A percentile compares a stretch with the other conserved stretches of the same genome.
Evolutionary conservation across 2,888 invertebrate genomes (phyloP).

Genomic region (Melanostoma mellinum): DNA sequence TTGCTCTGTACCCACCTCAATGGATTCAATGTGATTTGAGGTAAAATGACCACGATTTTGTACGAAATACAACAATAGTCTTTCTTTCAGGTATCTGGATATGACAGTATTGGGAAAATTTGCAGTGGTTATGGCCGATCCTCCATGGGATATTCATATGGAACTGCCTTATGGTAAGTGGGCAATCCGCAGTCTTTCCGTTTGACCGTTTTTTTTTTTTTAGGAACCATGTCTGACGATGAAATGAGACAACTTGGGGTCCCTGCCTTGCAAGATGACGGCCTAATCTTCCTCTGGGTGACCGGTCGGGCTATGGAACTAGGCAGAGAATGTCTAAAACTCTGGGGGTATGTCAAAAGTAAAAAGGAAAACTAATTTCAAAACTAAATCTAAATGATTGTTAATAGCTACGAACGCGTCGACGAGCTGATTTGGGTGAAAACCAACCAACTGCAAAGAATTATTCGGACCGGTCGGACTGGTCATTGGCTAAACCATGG

Average conservation of each 20-base stretch:
- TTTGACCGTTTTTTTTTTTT: constrained; percentile 1
- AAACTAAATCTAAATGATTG: neutral
- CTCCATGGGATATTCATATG: constrained; percentile 99
- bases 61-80: neutral
- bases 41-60: constrained; percentile 83
- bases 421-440: constrained; percentile 99
- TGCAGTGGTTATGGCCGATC: constrained; percentile 99
- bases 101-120: constrained; percentile 90
- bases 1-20: constrained; percentile 93
- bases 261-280: constrained; percentile 96
- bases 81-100: constrained; percentile 76
- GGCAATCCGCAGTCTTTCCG: too few relatives aligned
- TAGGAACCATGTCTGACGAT: constrained; percentile 96
- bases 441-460: constrained; percentile 98
- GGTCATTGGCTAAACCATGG: constrained; percentile 99
- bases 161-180: constrained; percentile 94
- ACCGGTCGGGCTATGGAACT: constrained; percentile 93
- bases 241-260: constrained; percentile 98
- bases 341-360: constrained; percentile 88
- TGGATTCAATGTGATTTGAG: constrained; percentile 99
- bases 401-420: constrained; percentile 89
- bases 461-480: constrained; percentile 97
- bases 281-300: constrained; percentile 98
- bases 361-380: neutral
- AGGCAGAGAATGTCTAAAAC: constrained; percentile 95